A percentile compares a stretch with the other conserved stretches of the same genome.
Conservation (phyloP, 2,888 invertebrate species). For the Ophion ellenae region DNA sequence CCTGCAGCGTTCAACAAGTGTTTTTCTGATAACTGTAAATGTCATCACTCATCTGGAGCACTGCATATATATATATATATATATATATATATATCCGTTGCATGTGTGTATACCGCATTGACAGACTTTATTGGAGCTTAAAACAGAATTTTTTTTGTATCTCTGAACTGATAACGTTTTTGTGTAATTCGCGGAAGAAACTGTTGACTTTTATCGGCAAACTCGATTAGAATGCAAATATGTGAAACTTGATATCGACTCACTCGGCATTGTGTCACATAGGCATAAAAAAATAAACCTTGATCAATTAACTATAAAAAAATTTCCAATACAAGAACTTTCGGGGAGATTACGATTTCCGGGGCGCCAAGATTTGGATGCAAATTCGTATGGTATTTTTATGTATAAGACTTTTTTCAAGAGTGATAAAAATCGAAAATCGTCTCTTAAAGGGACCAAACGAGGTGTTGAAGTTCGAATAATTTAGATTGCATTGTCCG, state of each 20-base stretch:
- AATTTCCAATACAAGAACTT: too few species aligned
- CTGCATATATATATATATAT: conserved; percentile 8
- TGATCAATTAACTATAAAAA: too few species aligned
- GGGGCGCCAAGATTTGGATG: too few species aligned
- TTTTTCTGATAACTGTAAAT: conserved; percentile 65
- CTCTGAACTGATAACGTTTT: neutral
- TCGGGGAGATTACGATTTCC: too few species aligned
- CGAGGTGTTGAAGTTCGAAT: too few species aligned
- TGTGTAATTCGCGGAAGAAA: neutral
- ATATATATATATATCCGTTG: neutral
- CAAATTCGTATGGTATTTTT: too few species aligned
- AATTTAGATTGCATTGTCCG: too few species aligned
- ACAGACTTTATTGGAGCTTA: neutral
- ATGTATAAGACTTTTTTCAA: too few species aligned
- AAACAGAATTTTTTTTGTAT: neutral
- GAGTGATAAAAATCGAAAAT: too few species aligned
- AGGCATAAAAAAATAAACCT: too few species aligned
- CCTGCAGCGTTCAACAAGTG: conserved; percentile 68
- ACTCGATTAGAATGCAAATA: neutral
- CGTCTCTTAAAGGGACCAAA: too few species aligned
- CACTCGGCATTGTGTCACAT: neutral
- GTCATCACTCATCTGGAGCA: conserved; percentile 64
- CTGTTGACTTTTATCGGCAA: neutral
- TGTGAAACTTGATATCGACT: neutral
- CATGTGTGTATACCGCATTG: neutral